phyloP scores from a whole-genome alignment of 1,140 invertebrate species.

The Mamestra configurata region DNA sequence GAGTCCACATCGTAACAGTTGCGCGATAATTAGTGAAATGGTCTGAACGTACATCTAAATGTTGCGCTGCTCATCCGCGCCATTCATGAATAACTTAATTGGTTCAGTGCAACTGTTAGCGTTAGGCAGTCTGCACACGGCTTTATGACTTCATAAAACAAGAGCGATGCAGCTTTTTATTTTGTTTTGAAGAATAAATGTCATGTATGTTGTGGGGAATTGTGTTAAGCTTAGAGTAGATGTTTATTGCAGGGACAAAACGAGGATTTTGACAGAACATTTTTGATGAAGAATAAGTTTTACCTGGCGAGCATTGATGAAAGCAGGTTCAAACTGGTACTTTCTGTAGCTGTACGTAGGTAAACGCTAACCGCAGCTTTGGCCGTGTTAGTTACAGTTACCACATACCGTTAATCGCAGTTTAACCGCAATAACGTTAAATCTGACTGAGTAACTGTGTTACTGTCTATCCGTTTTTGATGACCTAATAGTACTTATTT shows the following conservation, averaged over 20 bases:
- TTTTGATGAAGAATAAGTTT: too few relatives aligned
- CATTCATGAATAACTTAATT: constrained; percentile 83
- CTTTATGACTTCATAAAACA: constrained; percentile 29
- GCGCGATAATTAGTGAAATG: constrained; percentile 62
- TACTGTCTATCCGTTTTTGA: not conserved
- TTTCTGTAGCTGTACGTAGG: not conserved
- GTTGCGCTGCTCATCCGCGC: constrained; percentile 48
- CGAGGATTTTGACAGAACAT: too few relatives aligned
- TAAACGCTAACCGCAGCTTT: constrained; percentile 12
- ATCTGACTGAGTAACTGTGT: constrained; percentile 1
- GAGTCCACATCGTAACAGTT: not conserved
- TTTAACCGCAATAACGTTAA: constrained; percentile 17
- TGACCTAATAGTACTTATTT: not conserved
- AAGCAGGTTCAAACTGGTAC: too few relatives aligned
- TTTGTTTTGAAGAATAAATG: not conserved
- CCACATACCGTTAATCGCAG: constrained; percentile 16
- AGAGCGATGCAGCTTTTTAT: not conserved
- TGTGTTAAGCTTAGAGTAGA: not conserved
- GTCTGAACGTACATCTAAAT: constrained; percentile 33
- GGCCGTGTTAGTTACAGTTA: constrained; percentile 25
- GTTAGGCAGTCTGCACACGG: constrained; percentile 15
- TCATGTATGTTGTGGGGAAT: not conserved
- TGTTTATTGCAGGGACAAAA: too few relatives aligned
- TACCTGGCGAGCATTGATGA: too few relatives aligned
- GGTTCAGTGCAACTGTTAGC: constrained; percentile 57